A percentile compares a stretch with the other conserved stretches of the same genome.
These are phyloP conservation scores for Moxostoma hubbsi DNA, from an alignment of 2,797 vertebrate species.

Conservation along the genomic window DNA sequence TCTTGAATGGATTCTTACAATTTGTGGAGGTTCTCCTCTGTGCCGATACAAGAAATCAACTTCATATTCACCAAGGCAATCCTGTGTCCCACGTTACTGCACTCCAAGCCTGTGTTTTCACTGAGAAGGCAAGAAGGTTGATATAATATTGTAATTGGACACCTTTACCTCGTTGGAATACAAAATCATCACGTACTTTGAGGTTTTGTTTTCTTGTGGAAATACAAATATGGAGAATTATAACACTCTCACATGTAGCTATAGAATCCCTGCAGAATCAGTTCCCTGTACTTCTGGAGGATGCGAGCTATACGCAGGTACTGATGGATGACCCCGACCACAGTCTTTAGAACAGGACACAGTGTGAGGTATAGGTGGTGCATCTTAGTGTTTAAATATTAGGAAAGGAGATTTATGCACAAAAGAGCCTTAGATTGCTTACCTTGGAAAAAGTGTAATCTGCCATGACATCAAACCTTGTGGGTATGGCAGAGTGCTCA, in stretches of 20 bases:
- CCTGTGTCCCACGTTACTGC: conserved; percentile 69
- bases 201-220: conserved; percentile 14
- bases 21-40: conserved; percentile 64
- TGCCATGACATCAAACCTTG: conserved; percentile 84
- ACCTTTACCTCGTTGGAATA: background rate
- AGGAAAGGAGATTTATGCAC: too few species aligned
- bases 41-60: conserved; percentile 69
- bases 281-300: conserved; percentile 77
- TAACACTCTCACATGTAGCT: conserved; percentile 82
- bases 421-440: conserved; percentile 24
- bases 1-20: conserved; percentile 67
- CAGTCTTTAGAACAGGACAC: conserved; percentile 68
- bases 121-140: conserved; percentile 59
- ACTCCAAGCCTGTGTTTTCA: conserved; percentile 71
- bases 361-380: too few species aligned
- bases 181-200: background rate
- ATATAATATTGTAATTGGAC: background rate
- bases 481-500: conserved; percentile 77
- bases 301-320: conserved; percentile 78
- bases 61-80: conserved; percentile 74
- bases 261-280: conserved; percentile 85
- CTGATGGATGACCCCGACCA: conserved; percentile 83
- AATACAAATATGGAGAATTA: background rate
- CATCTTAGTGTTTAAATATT: too few species aligned
- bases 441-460: conserved; percentile 89